These are phyloP conservation scores for Callopanchax toddi DNA, from an alignment of 2,113 vertebrate genomes.

Conservation along the genomic window DNA sequence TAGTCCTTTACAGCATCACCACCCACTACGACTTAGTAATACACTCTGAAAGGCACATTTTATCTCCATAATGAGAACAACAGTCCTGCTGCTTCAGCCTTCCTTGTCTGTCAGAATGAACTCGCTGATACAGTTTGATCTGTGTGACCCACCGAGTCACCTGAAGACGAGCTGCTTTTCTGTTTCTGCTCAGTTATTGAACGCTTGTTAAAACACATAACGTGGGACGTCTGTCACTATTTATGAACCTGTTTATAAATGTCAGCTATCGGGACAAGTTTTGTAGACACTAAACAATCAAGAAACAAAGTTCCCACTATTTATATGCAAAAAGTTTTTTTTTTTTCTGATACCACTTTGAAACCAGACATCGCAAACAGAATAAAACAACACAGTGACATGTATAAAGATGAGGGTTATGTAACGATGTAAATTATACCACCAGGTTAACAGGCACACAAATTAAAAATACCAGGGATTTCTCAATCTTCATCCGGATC, in stretches of 20 bases:
- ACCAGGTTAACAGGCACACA: too few species aligned
- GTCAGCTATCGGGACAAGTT: neutral
- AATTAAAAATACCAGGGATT: too few species aligned
- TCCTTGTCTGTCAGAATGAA: neutral
- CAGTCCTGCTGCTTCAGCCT: neutral
- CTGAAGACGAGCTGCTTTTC: neutral
- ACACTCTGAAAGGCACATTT: neutral
- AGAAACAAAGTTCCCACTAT: too few species aligned
- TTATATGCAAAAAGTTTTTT: too few species aligned
- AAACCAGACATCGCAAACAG: too few species aligned
- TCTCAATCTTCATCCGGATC: too few species aligned
- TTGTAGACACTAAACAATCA: too few species aligned
- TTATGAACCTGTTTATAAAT: neutral
- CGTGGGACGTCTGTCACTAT: neutral
- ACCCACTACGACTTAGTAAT: neutral
- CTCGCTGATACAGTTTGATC: neutral
- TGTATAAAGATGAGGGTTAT: too few species aligned
- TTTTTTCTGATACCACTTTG: too few species aligned
- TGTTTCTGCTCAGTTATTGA: neutral
- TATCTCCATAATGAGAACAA: neutral
- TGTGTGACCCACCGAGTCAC: neutral
- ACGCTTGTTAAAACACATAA: neutral
- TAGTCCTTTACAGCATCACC: neutral
- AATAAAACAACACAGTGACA: too few species aligned
- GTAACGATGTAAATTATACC: too few species aligned